These are phyloP conservation scores for Mormyrus hasselquistii DNA, from an alignment of 2,797 vertebrate genomes.

Conservation along the genomic window DNA sequence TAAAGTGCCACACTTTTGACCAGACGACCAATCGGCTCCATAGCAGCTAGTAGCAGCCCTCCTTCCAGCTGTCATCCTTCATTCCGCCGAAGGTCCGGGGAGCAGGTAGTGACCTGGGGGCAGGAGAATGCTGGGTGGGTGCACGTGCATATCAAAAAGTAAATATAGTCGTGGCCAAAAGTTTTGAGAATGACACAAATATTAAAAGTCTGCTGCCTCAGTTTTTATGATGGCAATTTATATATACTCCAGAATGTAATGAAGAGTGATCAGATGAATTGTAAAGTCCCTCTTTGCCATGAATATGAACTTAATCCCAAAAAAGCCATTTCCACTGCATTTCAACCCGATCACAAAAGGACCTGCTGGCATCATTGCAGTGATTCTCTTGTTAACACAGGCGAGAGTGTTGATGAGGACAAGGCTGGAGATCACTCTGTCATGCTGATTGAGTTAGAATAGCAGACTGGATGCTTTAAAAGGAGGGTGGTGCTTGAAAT, in stretches of 20 bases:
- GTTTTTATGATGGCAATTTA: not conserved
- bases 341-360: not conserved
- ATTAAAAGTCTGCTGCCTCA: not conserved
- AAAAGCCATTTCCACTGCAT: not conserved
- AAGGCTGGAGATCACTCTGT: not conserved
- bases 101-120: conserved; percentile 79
- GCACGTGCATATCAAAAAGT: not conserved
- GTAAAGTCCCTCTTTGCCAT: not conserved
- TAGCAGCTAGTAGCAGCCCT: conserved; percentile 84
- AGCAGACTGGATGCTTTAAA: not conserved
- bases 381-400: not conserved
- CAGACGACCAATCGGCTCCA: conserved; percentile 34
- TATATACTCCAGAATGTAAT: not conserved
- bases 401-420: not conserved
- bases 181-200: not conserved
- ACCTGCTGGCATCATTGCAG: not conserved
- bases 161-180: not conserved
- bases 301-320: not conserved
- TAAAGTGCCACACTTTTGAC: conserved; percentile 91
- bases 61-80: conserved; percentile 94
- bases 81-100: conserved; percentile 75
- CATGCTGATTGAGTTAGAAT: not conserved
- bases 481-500: not conserved
- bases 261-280: not conserved
- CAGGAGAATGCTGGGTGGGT: not conserved